Percentiles rank a stretch among this genome's conserved stretches.
Evolutionary conservation across 2,113 vertebrate genomes (phyloP).

Genomic region (Oreochromis niloticus): DNA sequence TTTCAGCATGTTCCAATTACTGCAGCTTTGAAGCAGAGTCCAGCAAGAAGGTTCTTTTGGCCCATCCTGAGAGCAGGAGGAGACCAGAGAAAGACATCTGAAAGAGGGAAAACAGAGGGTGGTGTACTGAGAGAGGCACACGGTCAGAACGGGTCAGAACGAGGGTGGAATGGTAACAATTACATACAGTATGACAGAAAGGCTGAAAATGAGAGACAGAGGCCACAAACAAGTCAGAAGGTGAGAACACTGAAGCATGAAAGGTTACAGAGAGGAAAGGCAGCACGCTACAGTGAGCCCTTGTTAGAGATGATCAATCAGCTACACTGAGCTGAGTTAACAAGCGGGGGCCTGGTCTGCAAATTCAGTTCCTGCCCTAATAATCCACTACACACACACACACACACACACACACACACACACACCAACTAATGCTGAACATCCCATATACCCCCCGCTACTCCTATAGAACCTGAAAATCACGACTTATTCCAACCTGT

Average conservation of each 20-base stretch:
- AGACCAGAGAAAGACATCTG: not conserved
- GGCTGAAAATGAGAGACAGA: not conserved
- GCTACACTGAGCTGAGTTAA: constrained; percentile 50
- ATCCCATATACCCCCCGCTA: not conserved
- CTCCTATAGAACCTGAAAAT: constrained; percentile 42
- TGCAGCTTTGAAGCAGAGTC: constrained; percentile 57
- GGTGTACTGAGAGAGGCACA: not conserved
- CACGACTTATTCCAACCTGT: constrained; percentile 26
- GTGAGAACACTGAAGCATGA: constrained; percentile 27
- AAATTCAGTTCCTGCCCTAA: constrained; percentile 43
- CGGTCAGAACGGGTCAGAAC: not conserved
- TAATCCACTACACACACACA: constrained; percentile 20
- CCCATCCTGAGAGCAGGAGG: constrained; percentile 13
- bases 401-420: not conserved
- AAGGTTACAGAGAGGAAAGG: constrained; percentile 4
- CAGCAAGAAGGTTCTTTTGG: constrained; percentile 30
- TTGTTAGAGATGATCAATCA: constrained; percentile 62
- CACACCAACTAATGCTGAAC: not conserved
- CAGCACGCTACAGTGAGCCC: constrained; percentile 36
- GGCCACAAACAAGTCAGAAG: constrained; percentile 17
- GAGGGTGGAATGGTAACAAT: not conserved
- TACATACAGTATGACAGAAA: not conserved
- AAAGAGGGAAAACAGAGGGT: not conserved
- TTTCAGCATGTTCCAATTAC: constrained; percentile 66
- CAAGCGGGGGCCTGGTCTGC: constrained; percentile 49